Conservation (phyloP, 2,888 invertebrate species). For the Temnothorax unifasciatus region DNA sequence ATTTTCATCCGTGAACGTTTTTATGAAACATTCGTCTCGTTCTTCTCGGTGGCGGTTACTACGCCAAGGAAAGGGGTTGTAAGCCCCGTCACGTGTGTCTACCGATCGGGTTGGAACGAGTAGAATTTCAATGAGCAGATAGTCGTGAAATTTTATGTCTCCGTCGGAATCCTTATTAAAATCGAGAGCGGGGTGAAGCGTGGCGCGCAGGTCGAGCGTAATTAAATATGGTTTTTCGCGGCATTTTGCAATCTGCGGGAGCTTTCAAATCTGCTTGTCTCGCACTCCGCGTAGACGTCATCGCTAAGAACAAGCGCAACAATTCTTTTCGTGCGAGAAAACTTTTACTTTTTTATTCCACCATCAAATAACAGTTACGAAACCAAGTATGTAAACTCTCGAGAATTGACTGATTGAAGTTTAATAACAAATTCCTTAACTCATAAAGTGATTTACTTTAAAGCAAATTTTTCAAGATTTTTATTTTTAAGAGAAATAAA, state of each 20-base stretch:
- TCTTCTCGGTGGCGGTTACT: constrained; percentile 37
- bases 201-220: constrained; percentile 32
- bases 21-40: constrained; percentile 73
- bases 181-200: constrained; percentile 36
- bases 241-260: constrained; percentile 25
- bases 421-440: not conserved
- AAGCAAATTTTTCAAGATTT: not conserved
- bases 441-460: not conserved
- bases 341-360: not conserved
- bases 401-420: not conserved
- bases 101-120: constrained; percentile 50
- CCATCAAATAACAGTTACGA: not conserved
- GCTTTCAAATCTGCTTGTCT: constrained; percentile 14
- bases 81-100: constrained; percentile 56
- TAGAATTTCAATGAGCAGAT: constrained; percentile 54
- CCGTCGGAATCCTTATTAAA: constrained; percentile 56
- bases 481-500: not conserved
- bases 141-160: constrained; percentile 57
- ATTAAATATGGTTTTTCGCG: constrained; percentile 50
- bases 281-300: not conserved
- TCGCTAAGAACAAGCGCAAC: not conserved
- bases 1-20: constrained; percentile 74
- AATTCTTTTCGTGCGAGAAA: constrained; percentile 2
- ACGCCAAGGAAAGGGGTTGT: constrained; percentile 44
- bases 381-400: not conserved